Evolutionary conservation across 2,888 invertebrate species (phyloP).

Genomic region (Ethmia dodecea): DNA sequence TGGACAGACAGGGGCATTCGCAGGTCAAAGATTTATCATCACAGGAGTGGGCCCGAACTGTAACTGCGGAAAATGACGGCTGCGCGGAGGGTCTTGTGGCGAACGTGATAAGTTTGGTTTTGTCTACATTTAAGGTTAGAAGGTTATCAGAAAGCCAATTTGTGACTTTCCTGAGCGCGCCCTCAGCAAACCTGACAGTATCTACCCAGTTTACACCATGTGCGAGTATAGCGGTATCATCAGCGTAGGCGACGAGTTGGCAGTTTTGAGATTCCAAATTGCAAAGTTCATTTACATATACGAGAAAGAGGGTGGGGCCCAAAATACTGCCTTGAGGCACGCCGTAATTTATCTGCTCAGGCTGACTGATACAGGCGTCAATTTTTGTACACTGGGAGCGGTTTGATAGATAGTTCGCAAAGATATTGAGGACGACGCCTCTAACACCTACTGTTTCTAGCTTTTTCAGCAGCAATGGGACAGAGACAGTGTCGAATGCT

Average conservation of each 20-base stretch:
- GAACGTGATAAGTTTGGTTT: background rate
- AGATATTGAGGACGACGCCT: background rate
- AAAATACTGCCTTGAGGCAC: constrained; percentile 8
- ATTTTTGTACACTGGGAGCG: constrained; percentile 2
- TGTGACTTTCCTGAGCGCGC: background rate
- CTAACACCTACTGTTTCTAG: background rate
- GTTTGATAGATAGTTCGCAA: constrained; percentile 1
- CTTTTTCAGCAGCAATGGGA: background rate
- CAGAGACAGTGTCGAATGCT: background rate
- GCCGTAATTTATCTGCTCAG: background rate
- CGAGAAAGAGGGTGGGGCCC: constrained; percentile 6
- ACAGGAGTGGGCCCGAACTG: too few relatives aligned
- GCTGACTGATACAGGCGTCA: background rate
- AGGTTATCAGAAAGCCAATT: background rate
- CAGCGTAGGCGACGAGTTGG: constrained; percentile 1
- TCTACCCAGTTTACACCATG: background rate
- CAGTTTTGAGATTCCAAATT: background rate
- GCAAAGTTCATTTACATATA: constrained; percentile 3
- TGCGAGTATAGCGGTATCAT: constrained; percentile 1
- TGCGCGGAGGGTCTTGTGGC: too few relatives aligned
- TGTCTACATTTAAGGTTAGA: background rate
- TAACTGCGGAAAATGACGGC: too few relatives aligned
- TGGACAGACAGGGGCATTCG: too few relatives aligned
- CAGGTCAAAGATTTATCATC: too few relatives aligned
- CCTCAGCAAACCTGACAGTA: background rate